A percentile compares a stretch with the other conserved stretches of the same genome.
Conservation (phyloP, 2,113 vertebrate species). For the Tichodroma muraria region DNA sequence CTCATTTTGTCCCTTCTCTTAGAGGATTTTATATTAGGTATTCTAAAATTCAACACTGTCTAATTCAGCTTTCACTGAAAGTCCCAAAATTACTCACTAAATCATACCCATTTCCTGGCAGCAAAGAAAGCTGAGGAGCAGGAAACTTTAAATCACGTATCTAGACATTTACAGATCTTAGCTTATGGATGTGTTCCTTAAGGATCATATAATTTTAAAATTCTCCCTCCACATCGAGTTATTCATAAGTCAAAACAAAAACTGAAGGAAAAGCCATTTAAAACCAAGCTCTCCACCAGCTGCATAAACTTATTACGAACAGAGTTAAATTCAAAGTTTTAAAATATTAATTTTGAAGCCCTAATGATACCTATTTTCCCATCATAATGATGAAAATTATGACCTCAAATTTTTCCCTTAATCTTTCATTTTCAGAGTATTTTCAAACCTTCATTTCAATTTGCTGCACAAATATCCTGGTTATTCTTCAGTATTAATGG, state of each 20-base stretch:
- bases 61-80: neutral
- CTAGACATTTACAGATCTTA: neutral
- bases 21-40: neutral
- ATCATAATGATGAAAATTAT: neutral
- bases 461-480: neutral
- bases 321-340: neutral
- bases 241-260: neutral
- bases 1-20: neutral
- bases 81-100: neutral
- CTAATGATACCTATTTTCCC: neutral
- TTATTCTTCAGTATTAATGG: neutral
- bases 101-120: neutral
- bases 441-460: neutral
- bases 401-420: neutral
- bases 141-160: neutral
- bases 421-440: neutral
- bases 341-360: neutral
- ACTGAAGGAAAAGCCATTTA: neutral
- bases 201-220: neutral
- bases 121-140: neutral
- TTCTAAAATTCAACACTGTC: neutral
- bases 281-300: neutral
- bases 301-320: neutral
- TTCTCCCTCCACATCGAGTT: neutral
- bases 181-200: neutral